Evolutionary conservation across 2,797 vertebrate genomes (phyloP).

Genomic region (Hoplostethus atlanticus): DNA sequence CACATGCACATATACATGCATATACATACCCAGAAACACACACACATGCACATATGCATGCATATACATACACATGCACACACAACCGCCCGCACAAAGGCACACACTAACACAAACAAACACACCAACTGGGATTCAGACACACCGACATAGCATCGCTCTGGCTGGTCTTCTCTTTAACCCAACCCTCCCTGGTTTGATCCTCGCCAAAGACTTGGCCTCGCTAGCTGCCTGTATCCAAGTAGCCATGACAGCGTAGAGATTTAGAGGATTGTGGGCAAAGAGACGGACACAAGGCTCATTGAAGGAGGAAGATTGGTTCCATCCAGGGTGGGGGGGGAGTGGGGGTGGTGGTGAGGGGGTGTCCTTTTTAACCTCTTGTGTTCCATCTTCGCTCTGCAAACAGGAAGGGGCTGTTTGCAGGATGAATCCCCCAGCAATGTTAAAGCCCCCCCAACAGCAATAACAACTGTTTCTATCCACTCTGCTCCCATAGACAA

Average conservation of each 20-base stretch:
- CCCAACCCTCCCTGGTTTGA: conserved; percentile 25
- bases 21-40: conserved; percentile 6
- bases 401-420: conserved; percentile 34
- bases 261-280: conserved; percentile 68
- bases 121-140: neutral
- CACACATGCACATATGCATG: neutral
- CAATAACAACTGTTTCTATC: conserved; percentile 13
- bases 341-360: conserved; percentile 23
- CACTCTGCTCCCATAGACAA: conserved; percentile 15
- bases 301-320: conserved; percentile 63
- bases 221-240: conserved; percentile 60
- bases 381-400: conserved; percentile 12
- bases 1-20: neutral
- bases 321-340: conserved; percentile 50
- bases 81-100: conserved; percentile 3
- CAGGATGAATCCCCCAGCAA: conserved; percentile 13
- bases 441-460: conserved; percentile 9
- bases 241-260: conserved; percentile 67
- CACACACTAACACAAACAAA: conserved; percentile 1
- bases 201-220: conserved; percentile 25
- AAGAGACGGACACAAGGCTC: conserved; percentile 74
- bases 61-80: neutral
- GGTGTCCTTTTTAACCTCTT: conserved; percentile 47
- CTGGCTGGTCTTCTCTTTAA: conserved; percentile 38
- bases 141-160: neutral